These are phyloP conservation scores for Nudaria mundana DNA, from an alignment of 2,888 invertebrate species.

Conservation along the genomic window DNA sequence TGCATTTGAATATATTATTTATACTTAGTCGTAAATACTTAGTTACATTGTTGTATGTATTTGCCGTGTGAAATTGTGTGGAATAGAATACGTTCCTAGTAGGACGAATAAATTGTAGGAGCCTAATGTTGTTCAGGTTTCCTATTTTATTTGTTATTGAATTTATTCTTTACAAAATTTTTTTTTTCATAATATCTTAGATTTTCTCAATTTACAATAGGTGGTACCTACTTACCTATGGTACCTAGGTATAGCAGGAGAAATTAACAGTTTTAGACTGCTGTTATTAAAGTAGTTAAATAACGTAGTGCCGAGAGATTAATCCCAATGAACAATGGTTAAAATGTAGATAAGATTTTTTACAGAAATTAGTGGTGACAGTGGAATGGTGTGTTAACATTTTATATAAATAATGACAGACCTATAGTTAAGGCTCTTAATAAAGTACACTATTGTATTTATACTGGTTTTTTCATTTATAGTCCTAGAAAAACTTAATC, in stretches of 20 bases:
- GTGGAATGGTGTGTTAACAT: conserved; percentile 66
- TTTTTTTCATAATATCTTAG: conserved; percentile 17
- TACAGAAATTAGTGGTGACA: conserved; percentile 63
- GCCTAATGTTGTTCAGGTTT: conserved; percentile 24
- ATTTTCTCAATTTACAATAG: conserved; percentile 27
- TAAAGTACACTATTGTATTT: conserved; percentile 76
- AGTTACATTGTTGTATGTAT: conserved; percentile 4
- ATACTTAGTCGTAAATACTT: too few species aligned
- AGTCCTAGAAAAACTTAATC: too few species aligned
- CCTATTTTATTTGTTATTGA: conserved; percentile 13
- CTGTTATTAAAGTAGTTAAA: conserved; percentile 32
- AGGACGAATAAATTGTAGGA: too few species aligned
- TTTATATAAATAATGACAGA: conserved; percentile 59
- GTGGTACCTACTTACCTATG: conserved; percentile 23
- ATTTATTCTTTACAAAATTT: conserved; percentile 19
- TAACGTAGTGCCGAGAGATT: conserved; percentile 37
- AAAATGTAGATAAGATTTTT: conserved; percentile 59
- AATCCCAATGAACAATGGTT: conserved; percentile 35
- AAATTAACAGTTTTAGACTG: conserved; percentile 38
- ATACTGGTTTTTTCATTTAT: conserved; percentile 35
- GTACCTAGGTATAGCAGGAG: conserved; percentile 21
- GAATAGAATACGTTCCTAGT: conserved; percentile 26
- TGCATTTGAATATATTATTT: conserved; percentile 23
- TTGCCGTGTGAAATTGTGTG: conserved; percentile 11
- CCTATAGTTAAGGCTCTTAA: conserved; percentile 73